phyloP scores from a whole-genome alignment of 2,888 invertebrate species.

The Temnothorax ravouxi region DNA sequence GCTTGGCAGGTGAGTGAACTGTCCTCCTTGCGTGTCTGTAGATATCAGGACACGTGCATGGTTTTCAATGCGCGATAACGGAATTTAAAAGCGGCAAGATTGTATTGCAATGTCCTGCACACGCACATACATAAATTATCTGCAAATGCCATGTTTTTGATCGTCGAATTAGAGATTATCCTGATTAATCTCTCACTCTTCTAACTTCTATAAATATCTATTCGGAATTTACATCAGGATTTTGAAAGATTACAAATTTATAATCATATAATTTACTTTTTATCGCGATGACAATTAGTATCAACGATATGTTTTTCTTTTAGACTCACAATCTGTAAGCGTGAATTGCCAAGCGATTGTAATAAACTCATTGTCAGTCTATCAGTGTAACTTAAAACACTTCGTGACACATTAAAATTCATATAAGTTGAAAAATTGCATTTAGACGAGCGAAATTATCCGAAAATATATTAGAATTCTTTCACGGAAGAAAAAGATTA shows the following conservation, averaged over 20 bases:
- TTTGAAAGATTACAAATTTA: background rate
- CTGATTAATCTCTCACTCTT: background rate
- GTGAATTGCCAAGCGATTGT: background rate
- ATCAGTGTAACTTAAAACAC: background rate
- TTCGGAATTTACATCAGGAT: background rate
- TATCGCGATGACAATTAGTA: background rate
- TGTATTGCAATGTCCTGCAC: background rate
- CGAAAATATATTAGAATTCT: background rate
- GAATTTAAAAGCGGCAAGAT: conserved; percentile 3
- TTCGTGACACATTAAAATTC: background rate
- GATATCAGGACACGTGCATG: conserved; percentile 71
- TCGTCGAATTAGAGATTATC: background rate
- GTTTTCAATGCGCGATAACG: conserved; percentile 44
- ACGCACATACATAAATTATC: background rate
- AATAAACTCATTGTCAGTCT: background rate
- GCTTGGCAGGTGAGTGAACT: conserved; percentile 84
- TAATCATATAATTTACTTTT: background rate
- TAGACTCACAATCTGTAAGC: background rate
- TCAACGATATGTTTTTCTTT: background rate
- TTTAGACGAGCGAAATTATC: background rate
- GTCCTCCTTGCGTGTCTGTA: conserved; percentile 25
- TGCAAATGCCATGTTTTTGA: background rate
- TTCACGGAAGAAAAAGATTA: too few relatives aligned
- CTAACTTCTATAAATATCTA: background rate
- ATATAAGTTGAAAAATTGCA: background rate